These are phyloP conservation scores for Polydrusus pterygomalis DNA, from an alignment of 2,888 invertebrate species.

Conservation along the genomic window DNA sequence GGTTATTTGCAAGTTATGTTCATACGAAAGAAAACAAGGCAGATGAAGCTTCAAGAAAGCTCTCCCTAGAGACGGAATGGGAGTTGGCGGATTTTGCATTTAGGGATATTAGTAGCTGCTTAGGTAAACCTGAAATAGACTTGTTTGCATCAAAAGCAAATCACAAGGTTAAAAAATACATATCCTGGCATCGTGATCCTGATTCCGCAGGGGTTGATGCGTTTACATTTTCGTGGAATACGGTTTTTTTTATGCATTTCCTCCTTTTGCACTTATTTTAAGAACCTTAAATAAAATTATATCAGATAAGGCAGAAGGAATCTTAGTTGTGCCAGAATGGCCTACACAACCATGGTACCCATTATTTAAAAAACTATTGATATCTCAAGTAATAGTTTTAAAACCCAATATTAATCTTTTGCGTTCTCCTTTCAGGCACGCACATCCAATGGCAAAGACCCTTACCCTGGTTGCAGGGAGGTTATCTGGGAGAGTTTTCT, in stretches of 20 bases:
- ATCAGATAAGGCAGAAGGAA: background rate
- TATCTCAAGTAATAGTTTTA: slow-evolving; percentile 5
- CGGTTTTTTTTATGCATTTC: slow-evolving; percentile 54
- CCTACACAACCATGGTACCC: background rate
- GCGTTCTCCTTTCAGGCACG: background rate
- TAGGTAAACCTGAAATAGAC: slow-evolving; percentile 24
- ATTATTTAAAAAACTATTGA: background rate
- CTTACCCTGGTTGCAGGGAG: slow-evolving; percentile 10
- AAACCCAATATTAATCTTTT: slow-evolving; percentile 1
- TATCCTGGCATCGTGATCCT: slow-evolving; percentile 46
- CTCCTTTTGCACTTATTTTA: slow-evolving; percentile 36
- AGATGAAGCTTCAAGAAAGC: slow-evolving; percentile 23
- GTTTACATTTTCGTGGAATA: slow-evolving; percentile 14
- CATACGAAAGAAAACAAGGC: slow-evolving; percentile 21
- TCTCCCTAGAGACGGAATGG: slow-evolving; percentile 14
- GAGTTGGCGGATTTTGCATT: slow-evolving; percentile 4
- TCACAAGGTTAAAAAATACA: slow-evolving; percentile 28
- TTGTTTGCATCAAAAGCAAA: slow-evolving; percentile 25
- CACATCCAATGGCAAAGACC: background rate
- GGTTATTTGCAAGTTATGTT: slow-evolving; percentile 34
- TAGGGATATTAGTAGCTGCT: slow-evolving; percentile 10
- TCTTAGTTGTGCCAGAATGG: background rate
- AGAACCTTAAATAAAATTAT: background rate
- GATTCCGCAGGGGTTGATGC: slow-evolving; percentile 14
- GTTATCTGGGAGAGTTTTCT: background rate